A percentile compares a stretch with the other conserved stretches of the same genome.
phyloP scores from a whole-genome alignment of 92 coral and sea anemone genomes.

The Hydrozoanthus gracilis region DNA sequence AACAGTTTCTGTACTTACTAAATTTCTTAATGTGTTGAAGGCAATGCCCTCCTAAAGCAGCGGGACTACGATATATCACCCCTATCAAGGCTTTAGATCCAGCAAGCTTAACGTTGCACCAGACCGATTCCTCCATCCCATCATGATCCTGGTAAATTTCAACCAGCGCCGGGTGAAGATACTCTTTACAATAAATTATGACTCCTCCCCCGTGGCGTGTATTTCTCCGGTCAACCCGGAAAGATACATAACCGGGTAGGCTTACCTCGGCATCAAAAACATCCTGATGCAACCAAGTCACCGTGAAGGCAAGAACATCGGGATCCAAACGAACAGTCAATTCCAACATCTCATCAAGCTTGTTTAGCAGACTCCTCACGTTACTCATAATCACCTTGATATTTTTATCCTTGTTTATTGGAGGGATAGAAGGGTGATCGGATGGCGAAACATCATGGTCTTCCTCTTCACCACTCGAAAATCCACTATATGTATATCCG shows the following conservation, averaged over 20 bases:
- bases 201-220: not conserved
- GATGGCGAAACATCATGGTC: not conserved
- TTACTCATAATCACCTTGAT: not conserved
- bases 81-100: not conserved
- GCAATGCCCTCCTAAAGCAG: not conserved
- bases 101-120: not conserved
- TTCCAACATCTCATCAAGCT: not conserved
- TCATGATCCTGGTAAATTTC: not conserved
- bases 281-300: not conserved
- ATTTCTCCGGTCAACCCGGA: not conserved
- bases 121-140: not conserved
- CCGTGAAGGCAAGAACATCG: not conserved
- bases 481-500: not conserved
- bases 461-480: not conserved
- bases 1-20: not conserved
- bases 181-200: not conserved
- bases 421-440: not conserved
- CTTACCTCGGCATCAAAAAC: not conserved
- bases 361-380: not conserved
- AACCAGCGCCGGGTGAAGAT: not conserved
- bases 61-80: not conserved
- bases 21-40: not conserved
- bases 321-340: not conserved
- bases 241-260: not conserved
- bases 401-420: not conserved